Evolutionary conservation across 2,113 vertebrate genomes (phyloP).

Genomic region (Chamaea fasciata): DNA sequence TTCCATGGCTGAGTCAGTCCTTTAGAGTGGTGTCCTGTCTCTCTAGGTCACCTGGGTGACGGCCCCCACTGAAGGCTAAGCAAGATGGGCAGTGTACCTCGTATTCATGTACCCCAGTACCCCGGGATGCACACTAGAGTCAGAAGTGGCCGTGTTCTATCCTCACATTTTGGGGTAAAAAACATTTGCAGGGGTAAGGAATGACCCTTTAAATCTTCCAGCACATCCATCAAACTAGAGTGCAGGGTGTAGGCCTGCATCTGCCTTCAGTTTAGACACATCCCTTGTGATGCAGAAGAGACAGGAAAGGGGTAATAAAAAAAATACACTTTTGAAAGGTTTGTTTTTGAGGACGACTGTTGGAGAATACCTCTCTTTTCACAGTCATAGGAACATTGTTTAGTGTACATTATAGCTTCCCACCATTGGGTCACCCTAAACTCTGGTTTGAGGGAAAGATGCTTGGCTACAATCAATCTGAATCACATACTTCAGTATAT

Average conservation of each 20-base stretch:
- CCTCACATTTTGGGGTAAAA: background rate
- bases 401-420: background rate
- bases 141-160: rapidly evolving
- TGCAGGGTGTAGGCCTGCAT: background rate
- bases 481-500: constrained; percentile 9
- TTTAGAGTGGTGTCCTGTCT: background rate
- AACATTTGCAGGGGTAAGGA: background rate
- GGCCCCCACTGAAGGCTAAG: rapidly evolving
- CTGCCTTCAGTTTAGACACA: background rate
- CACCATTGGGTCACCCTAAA: background rate
- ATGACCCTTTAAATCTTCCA: background rate
- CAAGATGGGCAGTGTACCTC: rapidly evolving
- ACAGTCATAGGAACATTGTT: background rate
- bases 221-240: no score
- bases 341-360: background rate
- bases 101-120: background rate
- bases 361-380: background rate
- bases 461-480: background rate
- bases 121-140: background rate
- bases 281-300: background rate
- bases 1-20: background rate
- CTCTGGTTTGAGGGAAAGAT: background rate
- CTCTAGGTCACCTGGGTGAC: background rate
- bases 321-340: background rate
- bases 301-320: background rate